Conservation (phyloP, 2,797 vertebrate species). For the Sparidentex hasta region DNA sequence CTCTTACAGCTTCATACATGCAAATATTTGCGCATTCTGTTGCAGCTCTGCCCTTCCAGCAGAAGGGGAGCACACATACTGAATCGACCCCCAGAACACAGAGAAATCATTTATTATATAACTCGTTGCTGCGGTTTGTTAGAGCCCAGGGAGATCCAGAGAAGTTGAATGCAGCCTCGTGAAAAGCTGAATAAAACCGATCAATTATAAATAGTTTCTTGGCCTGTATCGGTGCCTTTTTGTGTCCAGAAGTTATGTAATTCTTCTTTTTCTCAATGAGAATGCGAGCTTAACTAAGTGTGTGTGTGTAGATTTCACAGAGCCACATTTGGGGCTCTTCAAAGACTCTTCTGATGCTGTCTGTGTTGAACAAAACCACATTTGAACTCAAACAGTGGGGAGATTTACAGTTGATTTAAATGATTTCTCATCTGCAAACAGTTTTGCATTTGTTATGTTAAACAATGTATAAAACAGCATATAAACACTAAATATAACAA, state of each 20-base stretch:
- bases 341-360: neutral
- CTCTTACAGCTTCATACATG: neutral
- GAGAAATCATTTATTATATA: conserved; percentile 38
- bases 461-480: neutral
- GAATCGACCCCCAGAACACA: conserved; percentile 38
- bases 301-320: neutral
- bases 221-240: conserved; percentile 6
- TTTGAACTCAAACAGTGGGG: neutral
- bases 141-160: conserved; percentile 33
- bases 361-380: conserved; percentile 1
- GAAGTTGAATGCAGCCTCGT: conserved; percentile 39
- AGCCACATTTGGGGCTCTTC: neutral
- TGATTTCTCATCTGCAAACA: neutral
- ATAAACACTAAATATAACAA: neutral
- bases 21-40: neutral
- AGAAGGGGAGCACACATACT: conserved; percentile 5
- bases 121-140: conserved; percentile 45
- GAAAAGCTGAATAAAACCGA: conserved; percentile 43
- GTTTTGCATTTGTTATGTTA: neutral
- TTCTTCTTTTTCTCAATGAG: conserved; percentile 23
- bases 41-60: conserved; percentile 12
- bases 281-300: conserved; percentile 1
- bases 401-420: neutral
- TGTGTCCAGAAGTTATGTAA: conserved; percentile 11
- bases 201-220: conserved; percentile 43